Base-by-base conservation (phyloP, 30 jellyfish, hydroid and myxozoan species). In the Hydractinia symbiolongicarpus region DNA sequence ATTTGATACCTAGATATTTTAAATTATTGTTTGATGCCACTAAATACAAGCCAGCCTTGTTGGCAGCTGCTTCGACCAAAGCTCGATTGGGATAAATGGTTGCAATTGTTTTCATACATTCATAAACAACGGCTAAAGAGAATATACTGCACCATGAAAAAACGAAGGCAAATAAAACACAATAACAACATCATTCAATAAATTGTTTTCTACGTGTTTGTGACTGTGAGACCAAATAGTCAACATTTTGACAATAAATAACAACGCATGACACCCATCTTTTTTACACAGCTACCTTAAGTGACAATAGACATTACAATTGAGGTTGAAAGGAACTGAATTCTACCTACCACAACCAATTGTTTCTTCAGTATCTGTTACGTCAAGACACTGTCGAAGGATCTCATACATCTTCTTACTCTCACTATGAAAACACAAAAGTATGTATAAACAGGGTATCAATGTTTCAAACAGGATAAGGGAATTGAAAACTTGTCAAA, bases 311-410 rank as follows among this genome's bases (percentile, higher is more conserved):
- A 30, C 44, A 30, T 30, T 30, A 30, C 44, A 30, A 30, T 30
- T 30, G 44, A 30, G 40, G n/a, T 44, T 62, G 8, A 4, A 76
- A 50, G 14, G 61, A 1, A 75, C 13, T 9, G 16, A n/a, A 50
- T n/a, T 55, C 15, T 1, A 82, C 95, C 15, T 72, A 92, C 98
- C 95, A 68, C 98, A 92, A 9, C 98, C 98, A 55, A 92, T 92
- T 50, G 84, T 85, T 53, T 68, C 79, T 6, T 87, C 89, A 3
- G 77, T 74, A 19, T 78, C 50, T 9, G 91, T 72, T 11, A 82
- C 82, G 40, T 83, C 95, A 20, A 92, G 74, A 72, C 98, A 92
- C 69, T 20, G 86, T 72, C 78, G 81, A 52, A 92, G 82, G 0
- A 87, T 56, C 30, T 78, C 95, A 61, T 73, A 92, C 94, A 92